Evolutionary conservation across 2,888 invertebrate species (phyloP), one percentile per base, ranked within the genome.

Genomic region (Pollenia labialis): DNA sequence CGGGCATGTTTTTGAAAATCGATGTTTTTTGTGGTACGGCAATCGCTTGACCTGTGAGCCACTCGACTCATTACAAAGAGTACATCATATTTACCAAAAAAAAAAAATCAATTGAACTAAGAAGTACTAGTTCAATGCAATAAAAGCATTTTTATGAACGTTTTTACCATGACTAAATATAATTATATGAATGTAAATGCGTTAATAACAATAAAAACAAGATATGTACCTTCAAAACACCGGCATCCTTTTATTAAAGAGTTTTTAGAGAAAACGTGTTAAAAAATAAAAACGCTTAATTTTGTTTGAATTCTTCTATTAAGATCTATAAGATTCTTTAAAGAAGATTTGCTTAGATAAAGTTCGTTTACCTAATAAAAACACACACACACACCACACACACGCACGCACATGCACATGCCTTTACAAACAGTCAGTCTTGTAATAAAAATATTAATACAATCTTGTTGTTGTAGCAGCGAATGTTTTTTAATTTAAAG

Each of bases 361-460:
- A 72, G 71, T 72, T 72, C 64, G 18, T 72, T 77, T 42, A 58
- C 58, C 50, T 50, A 1, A 12, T 14, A 56, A 48, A 46, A 9
- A 56, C 10, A 9, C 4, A 2, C 8, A 64, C 1, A 32, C 14
- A 46, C 9, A 9, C 1, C 14, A 46, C 9, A 9, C 1, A 56
- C 10, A 9, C 4, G 1, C 8, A 64, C 1, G 16, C 14, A 46
- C 9, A 9, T 0, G 2, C 10, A n/a, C 71, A 9, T 46, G 32
- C 18, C 14, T 46, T 23, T 42, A 68, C 7, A 42, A 14, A 40
- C 9, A 16, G 40, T 11, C 4, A 32, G 4, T 7, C 16, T 48
- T 14, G 77, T 60, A 79, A 77, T 64, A 69, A 80, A 81, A 76
- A 71, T 58, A 79, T 81, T 76, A 76, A 76, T 72, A 66, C 64